Conservation (phyloP, 30 jellyfish, hydroid and myxozoan species). For the Rhopilema esculentum region DNA sequence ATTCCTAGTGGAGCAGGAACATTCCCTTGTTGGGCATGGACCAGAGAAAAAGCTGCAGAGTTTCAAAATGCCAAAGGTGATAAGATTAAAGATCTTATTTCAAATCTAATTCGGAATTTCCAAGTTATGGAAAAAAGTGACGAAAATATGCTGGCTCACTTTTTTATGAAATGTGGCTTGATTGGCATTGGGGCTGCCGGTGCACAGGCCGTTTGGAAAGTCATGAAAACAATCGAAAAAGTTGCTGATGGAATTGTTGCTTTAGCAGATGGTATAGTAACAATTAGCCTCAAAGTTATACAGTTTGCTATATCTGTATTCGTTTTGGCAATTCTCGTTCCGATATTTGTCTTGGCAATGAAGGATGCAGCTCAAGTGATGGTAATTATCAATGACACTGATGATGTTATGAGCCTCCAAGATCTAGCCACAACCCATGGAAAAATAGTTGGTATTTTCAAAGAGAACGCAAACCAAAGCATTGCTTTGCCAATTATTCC, state of each 20-base stretch:
- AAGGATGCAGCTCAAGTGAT: slow-evolving; percentile 34
- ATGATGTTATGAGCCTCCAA: slow-evolving; percentile 33
- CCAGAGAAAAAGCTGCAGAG: slow-evolving; percentile 28
- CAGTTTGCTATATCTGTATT: not conserved
- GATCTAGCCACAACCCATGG: slow-evolving; percentile 22
- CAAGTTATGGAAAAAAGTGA: slow-evolving; percentile 39
- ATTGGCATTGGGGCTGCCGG: slow-evolving; percentile 3
- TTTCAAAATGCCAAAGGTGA: slow-evolving; percentile 37
- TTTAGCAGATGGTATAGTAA: slow-evolving; percentile 12
- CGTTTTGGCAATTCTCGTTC: slow-evolving; percentile 30
- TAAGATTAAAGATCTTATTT: slow-evolving; percentile 13
- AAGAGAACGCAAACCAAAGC: slow-evolving; percentile 6
- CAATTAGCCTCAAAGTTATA: slow-evolving; percentile 4
- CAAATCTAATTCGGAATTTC: slow-evolving; percentile 19
- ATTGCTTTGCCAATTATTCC: slow-evolving; percentile 31
- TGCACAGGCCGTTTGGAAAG: slow-evolving; percentile 36
- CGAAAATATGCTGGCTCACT: not conserved
- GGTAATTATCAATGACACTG: slow-evolving; percentile 32
- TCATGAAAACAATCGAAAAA: slow-evolving; percentile 8
- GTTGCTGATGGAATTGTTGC: slow-evolving; percentile 1
- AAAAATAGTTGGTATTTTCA: slow-evolving; percentile 35
- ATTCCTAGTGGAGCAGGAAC: slow-evolving; percentile 39
- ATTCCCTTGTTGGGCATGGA: slow-evolving; percentile 30
- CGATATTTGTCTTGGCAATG: slow-evolving; percentile 21
- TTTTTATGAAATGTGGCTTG: slow-evolving; percentile 25